Percentiles rank a stretch among this genome's conserved stretches.
Conservation (phyloP, 30 jellyfish, hydroid and myxozoan species). For the Hydractinia echinata region DNA sequence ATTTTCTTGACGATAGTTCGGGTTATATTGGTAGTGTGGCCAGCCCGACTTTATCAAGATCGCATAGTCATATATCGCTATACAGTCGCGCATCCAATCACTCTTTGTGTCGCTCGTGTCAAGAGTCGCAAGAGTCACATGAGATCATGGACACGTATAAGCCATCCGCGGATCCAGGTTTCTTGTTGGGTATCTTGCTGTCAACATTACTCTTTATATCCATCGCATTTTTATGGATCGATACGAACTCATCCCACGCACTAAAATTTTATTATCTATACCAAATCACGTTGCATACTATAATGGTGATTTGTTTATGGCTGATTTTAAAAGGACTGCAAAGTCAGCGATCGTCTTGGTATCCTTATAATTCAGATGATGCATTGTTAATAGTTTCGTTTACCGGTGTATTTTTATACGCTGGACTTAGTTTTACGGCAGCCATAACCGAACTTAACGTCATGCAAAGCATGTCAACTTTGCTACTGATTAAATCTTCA, state of each 20-base stretch:
- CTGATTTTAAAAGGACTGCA: slow-evolving; percentile 67
- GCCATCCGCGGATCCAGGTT: slow-evolving; percentile 91
- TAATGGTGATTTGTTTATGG: slow-evolving; percentile 79
- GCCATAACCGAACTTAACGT: slow-evolving; percentile 66
- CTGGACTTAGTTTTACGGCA: slow-evolving; percentile 92
- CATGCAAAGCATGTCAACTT: slow-evolving; percentile 43
- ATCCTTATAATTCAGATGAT: slow-evolving; percentile 83
- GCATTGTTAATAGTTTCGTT: slow-evolving; percentile 73
- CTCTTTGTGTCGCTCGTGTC: slow-evolving; percentile 82
- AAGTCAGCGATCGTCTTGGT: slow-evolving; percentile 76
- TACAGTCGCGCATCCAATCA: slow-evolving; percentile 62
- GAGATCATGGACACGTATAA: slow-evolving; percentile 60
- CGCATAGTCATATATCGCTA: slow-evolving; percentile 83
- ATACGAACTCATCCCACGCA: slow-evolving; percentile 72
- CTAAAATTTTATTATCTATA: slow-evolving; percentile 63
- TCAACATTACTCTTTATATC: slow-evolving; percentile 75
- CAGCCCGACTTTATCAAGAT: slow-evolving; percentile 84
- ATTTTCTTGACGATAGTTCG: slow-evolving; percentile 84
- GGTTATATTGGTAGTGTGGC: slow-evolving; percentile 75
- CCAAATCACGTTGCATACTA: slow-evolving; percentile 74
- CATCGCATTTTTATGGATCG: slow-evolving; percentile 74
- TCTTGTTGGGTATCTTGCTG: slow-evolving; percentile 72
- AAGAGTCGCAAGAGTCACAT: slow-evolving; percentile 63
- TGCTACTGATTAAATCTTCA: slow-evolving; percentile 55
- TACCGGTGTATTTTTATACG: slow-evolving; percentile 83